Conservation (phyloP, 2,797 vertebrate genomes). For the Falco cherrug region DNA sequence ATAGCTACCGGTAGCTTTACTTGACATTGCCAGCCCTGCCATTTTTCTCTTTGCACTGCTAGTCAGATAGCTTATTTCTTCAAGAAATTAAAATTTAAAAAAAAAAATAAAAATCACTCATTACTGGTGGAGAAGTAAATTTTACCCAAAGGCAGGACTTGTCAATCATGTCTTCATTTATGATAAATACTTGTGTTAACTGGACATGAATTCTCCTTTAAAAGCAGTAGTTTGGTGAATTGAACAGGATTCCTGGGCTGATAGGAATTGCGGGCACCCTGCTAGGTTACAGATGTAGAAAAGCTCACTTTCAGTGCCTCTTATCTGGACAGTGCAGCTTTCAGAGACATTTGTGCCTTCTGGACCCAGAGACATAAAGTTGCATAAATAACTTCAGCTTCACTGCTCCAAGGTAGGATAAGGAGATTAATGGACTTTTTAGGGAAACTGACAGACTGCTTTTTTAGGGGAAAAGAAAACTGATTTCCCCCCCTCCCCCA, state of each 20-base stretch:
- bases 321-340: constrained; percentile 56
- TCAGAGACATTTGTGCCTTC: constrained; percentile 26
- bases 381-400: constrained; percentile 29
- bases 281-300: neutral
- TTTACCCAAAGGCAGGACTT: neutral
- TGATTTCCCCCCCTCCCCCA: accelerated
- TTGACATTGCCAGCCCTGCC: neutral
- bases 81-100: neutral
- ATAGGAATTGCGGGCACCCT: neutral
- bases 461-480: neutral
- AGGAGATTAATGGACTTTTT: neutral
- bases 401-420: neutral
- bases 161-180: neutral
- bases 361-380: neutral
- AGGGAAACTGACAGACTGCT: neutral
- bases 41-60: neutral
- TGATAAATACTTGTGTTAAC: neutral
- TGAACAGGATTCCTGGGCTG: constrained; percentile 10
- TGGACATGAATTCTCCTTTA: neutral
- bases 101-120: neutral
- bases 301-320: constrained; percentile 10
- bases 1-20: neutral
- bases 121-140: neutral
- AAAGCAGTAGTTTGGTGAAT: neutral
- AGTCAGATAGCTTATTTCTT: neutral